Base-by-base conservation (phyloP, 2,113 vertebrate genomes). In the Hemiprocne comata region DNA sequence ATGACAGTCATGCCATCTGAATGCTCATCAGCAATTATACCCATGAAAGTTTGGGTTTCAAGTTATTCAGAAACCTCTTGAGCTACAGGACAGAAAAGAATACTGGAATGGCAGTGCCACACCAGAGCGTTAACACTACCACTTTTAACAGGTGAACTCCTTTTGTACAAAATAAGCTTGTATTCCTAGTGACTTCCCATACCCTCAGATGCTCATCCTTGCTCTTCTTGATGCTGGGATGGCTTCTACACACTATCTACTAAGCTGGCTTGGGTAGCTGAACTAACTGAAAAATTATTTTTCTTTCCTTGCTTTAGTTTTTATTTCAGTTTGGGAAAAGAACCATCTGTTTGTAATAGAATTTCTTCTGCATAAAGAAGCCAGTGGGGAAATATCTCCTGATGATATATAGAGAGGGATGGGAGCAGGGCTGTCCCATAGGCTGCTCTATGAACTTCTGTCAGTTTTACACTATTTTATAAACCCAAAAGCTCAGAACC, bases 1-100 rank as follows among this genome's bases (percentile, higher is more conserved):
- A 17, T 6, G 9, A 12, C 12, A 85, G 5, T 54, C 15, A 11
- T 17, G 14, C 5, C 4, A 34, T 38, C 29, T 53, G 58, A 77
- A 61, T 21, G 7, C 29, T 76, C 38, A 18, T 23, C 19, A 25
- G 10, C 14, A 29, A 13, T 42, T 65, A 69, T 9, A 55, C 15
- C 46, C 1, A 3, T 1, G 8, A n/a, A 29, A 5, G 0, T 38
- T 61, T 85, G 25, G 0, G 26, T 94, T 61, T 72, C 29, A 57
- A 53, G 15, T 71, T 76, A n/a, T 48, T 85, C 23, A 53, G 61
- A 61, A 81, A n/a, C 54, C 10, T 55, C 29, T 18, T 55, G 29
- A 55, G 54, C 29, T 13, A 61, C 4, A 70, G 26, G 64, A 73
- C 18, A 53, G 6, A 34, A 65, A 80, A 80, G 7, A 62, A 64